Evolutionary conservation across 2,113 vertebrate genomes (phyloP).

Genomic region (Gasterosteus aculeatus): DNA sequence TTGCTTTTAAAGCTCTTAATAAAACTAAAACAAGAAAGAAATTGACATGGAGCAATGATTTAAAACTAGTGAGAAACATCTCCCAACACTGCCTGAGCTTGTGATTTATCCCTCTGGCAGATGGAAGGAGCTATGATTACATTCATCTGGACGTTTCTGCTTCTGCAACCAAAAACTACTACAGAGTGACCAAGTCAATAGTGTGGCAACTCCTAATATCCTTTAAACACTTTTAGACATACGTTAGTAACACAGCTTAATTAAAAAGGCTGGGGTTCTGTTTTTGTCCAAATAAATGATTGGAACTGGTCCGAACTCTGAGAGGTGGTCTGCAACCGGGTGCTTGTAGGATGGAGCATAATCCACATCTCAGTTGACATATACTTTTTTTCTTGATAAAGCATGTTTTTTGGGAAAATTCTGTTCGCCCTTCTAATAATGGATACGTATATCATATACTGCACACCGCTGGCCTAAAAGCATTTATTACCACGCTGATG

Average conservation of each 20-base stretch:
- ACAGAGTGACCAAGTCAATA: neutral
- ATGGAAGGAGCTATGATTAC: neutral
- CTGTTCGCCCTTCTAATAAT: neutral
- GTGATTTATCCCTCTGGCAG: neutral
- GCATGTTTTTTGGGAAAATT: neutral
- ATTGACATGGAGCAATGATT: neutral
- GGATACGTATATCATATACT: neutral
- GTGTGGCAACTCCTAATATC: neutral
- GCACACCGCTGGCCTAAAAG: neutral
- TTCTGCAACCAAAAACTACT: neutral
- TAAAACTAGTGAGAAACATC: neutral
- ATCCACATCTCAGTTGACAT: neutral
- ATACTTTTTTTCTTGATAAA: neutral
- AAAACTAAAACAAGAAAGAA: neutral
- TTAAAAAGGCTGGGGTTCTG: constrained; percentile 14
- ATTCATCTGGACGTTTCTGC: neutral
- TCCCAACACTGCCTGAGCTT: neutral
- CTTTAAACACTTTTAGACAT: neutral
- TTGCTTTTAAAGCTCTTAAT: neutral
- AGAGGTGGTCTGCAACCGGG: neutral
- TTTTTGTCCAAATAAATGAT: neutral
- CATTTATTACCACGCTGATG: neutral
- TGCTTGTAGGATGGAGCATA: neutral
- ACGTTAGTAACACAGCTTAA: neutral
- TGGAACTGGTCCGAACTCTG: neutral